Conservation (phyloP, 1,140 invertebrate genomes). For the Bombus balteatus region DNA sequence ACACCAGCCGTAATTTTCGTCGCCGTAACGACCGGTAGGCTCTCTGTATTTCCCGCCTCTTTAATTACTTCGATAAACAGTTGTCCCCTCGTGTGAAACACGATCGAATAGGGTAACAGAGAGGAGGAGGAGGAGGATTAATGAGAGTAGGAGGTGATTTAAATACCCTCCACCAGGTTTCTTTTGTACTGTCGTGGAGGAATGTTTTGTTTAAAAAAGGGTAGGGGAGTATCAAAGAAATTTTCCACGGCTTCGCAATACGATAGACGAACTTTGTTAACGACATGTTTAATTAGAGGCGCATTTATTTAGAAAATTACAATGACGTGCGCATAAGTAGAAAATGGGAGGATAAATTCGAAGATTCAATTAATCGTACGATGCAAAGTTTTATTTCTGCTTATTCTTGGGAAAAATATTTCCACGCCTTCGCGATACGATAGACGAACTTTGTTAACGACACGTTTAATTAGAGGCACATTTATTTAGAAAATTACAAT, state of each 20-base stretch:
- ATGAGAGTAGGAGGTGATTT: background rate
- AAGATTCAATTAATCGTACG: too few species aligned
- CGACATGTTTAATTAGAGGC: background rate
- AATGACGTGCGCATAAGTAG: background rate
- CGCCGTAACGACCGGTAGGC: background rate
- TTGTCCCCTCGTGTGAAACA: background rate
- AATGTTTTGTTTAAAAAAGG: background rate
- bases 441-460: too few species aligned
- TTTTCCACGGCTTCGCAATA: background rate
- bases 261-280: too few species aligned
- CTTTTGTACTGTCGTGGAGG: background rate
- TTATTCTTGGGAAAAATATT: too few species aligned
- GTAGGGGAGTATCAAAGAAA: background rate
- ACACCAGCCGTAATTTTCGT: background rate
- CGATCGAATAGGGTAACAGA: background rate
- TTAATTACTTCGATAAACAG: conserved; percentile 32
- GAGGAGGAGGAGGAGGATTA: background rate
- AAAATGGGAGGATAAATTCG: too few species aligned
- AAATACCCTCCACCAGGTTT: background rate
- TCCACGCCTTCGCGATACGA: too few species aligned
- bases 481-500: background rate
- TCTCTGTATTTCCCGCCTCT: background rate
- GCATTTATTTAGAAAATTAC: background rate
- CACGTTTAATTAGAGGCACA: background rate
- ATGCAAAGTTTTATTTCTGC: too few species aligned